Evolutionary conservation across 2,888 invertebrate species (phyloP), one percentile per base, ranked within the genome.

Genomic region (Drosophila prolongata): DNA sequence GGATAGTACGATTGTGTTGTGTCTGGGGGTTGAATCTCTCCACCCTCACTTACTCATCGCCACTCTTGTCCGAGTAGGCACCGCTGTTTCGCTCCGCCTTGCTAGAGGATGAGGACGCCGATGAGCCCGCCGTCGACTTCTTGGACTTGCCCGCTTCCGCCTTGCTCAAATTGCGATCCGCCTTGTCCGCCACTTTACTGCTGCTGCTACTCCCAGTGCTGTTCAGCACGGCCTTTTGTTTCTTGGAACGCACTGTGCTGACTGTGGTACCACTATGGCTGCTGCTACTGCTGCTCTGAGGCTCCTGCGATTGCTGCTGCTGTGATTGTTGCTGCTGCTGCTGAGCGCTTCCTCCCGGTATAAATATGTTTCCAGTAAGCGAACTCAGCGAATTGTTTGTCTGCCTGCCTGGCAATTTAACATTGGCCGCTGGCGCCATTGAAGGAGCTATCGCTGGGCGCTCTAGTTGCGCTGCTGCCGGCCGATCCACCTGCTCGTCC

Each of bases 351-450:
- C 72, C 75, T 11, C 78, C 73, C 46, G 92, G 95, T 91, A 97
- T 96, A 64, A 97, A 94, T 76, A 97, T 96, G 90, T 96, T 96
- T 34, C 97, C 97, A 3, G 96, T 96, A 55, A 96, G 95, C 11
- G 96, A 96, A 1, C 97, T 96, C 52, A 97, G 93, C 1, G 97
- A 97, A 92, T 97, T 97, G 90, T 97, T 97, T 10, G 97, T 97
- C 92, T 97, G 97, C 68, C 97, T 93, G 58, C 97, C 97, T 30
- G 94, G 92, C 86, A 92, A 81, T 83, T 92, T 92, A 24, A 92
- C 90, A 79, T 91, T 92, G 42, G 91, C 90, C 50, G 92, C 90
- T 76, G 92, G 92, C 79, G 92, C 91, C 92, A 92, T 92, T 10
- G 62, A 37, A 40, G 42, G n/a, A 27, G 62, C 47, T 49, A 47